Evolutionary conservation across 2,113 vertebrate species (phyloP), one percentile per base, ranked within the genome.

Genomic region (Speoplatyrhinus poulsoni): DNA sequence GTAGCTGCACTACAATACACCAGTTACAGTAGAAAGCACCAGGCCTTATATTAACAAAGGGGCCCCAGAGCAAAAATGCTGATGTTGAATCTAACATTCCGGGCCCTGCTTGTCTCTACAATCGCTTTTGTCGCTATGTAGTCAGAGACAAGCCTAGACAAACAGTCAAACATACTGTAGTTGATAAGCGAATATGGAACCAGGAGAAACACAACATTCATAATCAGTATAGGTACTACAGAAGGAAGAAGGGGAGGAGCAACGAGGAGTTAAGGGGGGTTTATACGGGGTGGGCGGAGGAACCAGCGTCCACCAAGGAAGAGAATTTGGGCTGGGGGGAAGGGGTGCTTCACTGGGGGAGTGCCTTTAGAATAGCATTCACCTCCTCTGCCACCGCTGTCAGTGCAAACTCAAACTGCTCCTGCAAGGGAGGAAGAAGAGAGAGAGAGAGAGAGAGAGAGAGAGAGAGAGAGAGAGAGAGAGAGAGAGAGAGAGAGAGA

Each of bases 381-480:
- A 93, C 92, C 87, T 93, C 92, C 78, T 92, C 92, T 72, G 92
- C 92, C 82, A 93, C 92, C 59, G 92, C 92, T 71, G 92, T 93
- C 88, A 93, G 82, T 16, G 88, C 90, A 75, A 93, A 92, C 88
- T 92, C 92, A 87, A 93, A 92, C 91, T 93, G 92, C 78, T 92
- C 91, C 92, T 93, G 81, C 62, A 54, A 69, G 57, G 46, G 19
- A 52, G 46, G 74, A 80, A 36, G 75, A 71, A 60, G 50, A 62
- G 54, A 57, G 57, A 69, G 58, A 70, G 56, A 72, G 50, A 62
- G 53, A 57, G 69, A 54, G 48, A 69, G 13, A 49, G 61, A 46
- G 41, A 67, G 36, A 62, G 32, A 73, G 66, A 57, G 47, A 56
- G 64, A 61, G 62, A 70, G n/a, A 65, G 52, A 67, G 74, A 48